Base-by-base conservation (phyloP, 1,140 invertebrate genomes). In the Hesperophylax magnus region DNA sequence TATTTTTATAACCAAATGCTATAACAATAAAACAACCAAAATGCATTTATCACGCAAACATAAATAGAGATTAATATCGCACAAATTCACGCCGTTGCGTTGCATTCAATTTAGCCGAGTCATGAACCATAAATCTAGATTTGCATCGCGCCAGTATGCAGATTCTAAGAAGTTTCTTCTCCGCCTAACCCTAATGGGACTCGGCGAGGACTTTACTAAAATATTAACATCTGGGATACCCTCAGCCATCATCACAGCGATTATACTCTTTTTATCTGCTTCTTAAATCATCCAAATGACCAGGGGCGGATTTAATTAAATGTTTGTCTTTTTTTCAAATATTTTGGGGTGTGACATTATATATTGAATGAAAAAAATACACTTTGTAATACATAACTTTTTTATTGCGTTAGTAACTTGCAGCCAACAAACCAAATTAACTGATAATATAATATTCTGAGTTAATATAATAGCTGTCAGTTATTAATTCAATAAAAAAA, bases 201-300 rank as follows among this genome's bases (percentile, higher is more conserved):
- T 22, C 27, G 39, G 69, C 47, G 11, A 52, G 69, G 24, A 54
- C 54, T 53, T 72, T 20, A 72, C 69, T 72, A 72, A 72, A 72
- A 72, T 72, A 72, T 72, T 20, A 72, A 72, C 69, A 72, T 72
- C 69, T 72, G 69, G 15, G 69, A 54, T 72, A 72, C 69, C 69
- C 69, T 72, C 69, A 31, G 20, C 39, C 69, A 72, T 72, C 69
- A 72, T 52, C 69, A 9, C 31, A 15, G 69, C 22, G 39, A 71
- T 71, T 71, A 71, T 47, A 71, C 67, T 20, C 34, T n/a, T 47
- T 18, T 71, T 71, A 71, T 71, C 67, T 47, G 67, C 67, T 71
- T 15, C 67, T 71, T 71, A 53, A 71, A 72, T 72, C 52, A 72
- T 72, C 47, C 47, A 6, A 18, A 20, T 15, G 1, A 9, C 0